Base-by-base conservation (phyloP, 2,797 vertebrate species). In the Caiman crocodilus region DNA sequence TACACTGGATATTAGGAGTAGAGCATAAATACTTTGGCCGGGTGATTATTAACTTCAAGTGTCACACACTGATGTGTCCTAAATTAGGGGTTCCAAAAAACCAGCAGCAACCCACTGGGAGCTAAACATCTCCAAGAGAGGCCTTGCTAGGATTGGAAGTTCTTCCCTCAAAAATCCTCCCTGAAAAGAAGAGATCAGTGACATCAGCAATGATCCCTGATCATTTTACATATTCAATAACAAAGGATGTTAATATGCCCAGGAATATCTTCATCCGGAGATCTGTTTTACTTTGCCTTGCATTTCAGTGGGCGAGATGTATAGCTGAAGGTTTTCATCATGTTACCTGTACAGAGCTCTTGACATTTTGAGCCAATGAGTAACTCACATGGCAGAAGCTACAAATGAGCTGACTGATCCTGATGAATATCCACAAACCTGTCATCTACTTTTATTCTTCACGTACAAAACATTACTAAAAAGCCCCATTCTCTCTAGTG, bases 221-320 rank as follows among this genome's bases (percentile, higher is more conserved):
- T 30, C 11, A 79, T 84, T 23, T 63, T 21, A 77, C 82, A 32
- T 4, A 58, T 0, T 3, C 56, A 83, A 80, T 71, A 6, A 75
- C 84, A 77, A 71, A 21, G 6, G 35, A 71, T 35, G 30, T 15
- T 1, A 32, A 5, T 2, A 14, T 21, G 76, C 60, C 14, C 42
- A 50, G 42, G 1, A 26, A 12, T 13, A 4, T 60, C 42, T 0
- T 21, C 5, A 64, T 6, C 0, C 0, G 7, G 42, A 11, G 42
- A 42, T 60, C 1, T 3, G 28, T 20, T 35, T 28, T 25, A 85
- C 25, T 79, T 84, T 30, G 14, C 4, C 28, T 35, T 16, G 76
- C 80, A 59, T 1, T 13, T 87, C n/a, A 7, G 7, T 16, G 2
- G 4, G n/a, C 14, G 5, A 79, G 6, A 32, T 3, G 87, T 58